Conservation (phyloP, 2,113 vertebrate species). For the Zingel zingel region DNA sequence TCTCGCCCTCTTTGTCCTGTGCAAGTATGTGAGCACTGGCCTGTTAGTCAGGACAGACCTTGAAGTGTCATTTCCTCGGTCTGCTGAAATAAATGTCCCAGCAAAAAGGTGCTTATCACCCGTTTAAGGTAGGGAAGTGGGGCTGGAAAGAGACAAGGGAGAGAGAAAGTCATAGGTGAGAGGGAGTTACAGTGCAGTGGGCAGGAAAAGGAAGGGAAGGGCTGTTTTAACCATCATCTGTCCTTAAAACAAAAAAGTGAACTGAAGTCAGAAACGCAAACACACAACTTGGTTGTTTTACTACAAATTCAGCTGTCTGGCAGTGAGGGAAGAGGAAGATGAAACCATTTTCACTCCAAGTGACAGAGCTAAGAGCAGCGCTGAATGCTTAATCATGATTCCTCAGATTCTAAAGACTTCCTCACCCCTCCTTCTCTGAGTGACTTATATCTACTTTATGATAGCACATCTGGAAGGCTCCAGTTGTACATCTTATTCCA, state of each 20-base stretch:
- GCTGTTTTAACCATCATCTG: not conserved
- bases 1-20: not conserved
- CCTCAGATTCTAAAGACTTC: constrained; percentile 27
- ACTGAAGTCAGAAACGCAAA: not conserved
- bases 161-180: constrained; percentile 27
- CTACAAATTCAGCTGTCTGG: constrained; percentile 7
- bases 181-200: not conserved
- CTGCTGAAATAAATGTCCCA: constrained; percentile 57
- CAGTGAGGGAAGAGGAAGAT: not conserved
- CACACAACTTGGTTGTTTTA: not conserved
- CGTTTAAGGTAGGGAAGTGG: constrained; percentile 26
- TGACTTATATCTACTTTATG: constrained; percentile 38
- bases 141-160: constrained; percentile 17
- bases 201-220: not conserved
- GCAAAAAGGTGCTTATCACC: constrained; percentile 60
- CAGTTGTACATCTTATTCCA: constrained; percentile 48
- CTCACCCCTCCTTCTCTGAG: not conserved
- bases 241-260: not conserved
- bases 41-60: constrained; percentile 59
- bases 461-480: constrained; percentile 47
- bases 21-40: constrained; percentile 14
- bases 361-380: constrained; percentile 31
- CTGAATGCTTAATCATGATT: constrained; percentile 33
- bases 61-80: constrained; percentile 69
- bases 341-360: constrained; percentile 10